Evolutionary conservation across 2,113 vertebrate species (phyloP), one percentile per base, ranked within the genome.

Genomic region (Pterocles gutturalis): DNA sequence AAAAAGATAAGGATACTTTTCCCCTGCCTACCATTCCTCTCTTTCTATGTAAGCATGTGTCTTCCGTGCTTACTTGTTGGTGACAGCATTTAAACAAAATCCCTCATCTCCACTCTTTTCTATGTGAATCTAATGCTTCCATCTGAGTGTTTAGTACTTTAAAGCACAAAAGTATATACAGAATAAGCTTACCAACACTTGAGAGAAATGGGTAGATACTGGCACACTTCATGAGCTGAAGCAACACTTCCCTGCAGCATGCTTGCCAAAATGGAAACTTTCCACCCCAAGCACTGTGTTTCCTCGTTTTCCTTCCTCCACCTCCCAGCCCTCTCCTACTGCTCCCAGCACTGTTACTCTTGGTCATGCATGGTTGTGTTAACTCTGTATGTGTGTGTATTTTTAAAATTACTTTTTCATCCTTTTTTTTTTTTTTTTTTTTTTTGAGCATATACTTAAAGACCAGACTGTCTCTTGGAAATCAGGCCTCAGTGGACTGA

Each of bases 11-110:
- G 54, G 31, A 19, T 94, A 58, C 90, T 93, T 96, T 83, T 7
- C 90, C 88, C 92, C 21, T 84, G 86, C 46, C 83, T 93, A 54
- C 80, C 48, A 87, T 89, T 92, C 45, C 48, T 83, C 58, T 83
- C 67, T 60, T 83, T 92, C 66, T 61, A 4, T 75, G 80, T 76
- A 91, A 94, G 89, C 80, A 72, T 8, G 2, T 43, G 70, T 67
- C 26, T 90, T 71, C 67, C 84, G 18, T 55, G 61, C 69, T 95
- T 80, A 46, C 62, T 75, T 71, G 49, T 75, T 10, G 3, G 60
- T 72, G 60, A 72, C 57, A 87, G 9, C 5, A 3, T 89, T 93
- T 83, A 84, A 95, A 92, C 43, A 20, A 75, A 92, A 90, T 92
- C 76, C 26, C 72, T 60, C 48, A 38, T 83, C 76, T 83, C 61